These are phyloP conservation scores for Allophyes oxyacanthae DNA, from an alignment of 2,888 invertebrate genomes.

Conservation along the genomic window DNA sequence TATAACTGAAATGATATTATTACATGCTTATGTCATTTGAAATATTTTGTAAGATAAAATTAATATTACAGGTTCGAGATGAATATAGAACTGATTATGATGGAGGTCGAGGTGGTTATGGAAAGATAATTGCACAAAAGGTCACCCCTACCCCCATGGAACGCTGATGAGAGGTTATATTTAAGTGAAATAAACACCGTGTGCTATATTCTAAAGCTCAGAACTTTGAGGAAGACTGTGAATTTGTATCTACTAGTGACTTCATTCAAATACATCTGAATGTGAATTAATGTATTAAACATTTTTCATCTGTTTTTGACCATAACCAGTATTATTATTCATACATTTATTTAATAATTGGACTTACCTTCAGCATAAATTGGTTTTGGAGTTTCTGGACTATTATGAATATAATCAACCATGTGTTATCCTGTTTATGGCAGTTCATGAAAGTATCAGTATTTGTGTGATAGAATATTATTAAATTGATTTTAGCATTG, in stretches of 20 bases:
- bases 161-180: constrained; percentile 69
- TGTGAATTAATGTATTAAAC: constrained; percentile 53
- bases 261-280: constrained; percentile 62
- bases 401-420: too few species aligned
- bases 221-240: constrained; percentile 71
- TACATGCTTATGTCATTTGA: too few species aligned
- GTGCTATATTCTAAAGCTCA: constrained; percentile 48
- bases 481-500: too few species aligned
- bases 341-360: too few species aligned
- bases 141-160: constrained; percentile 90
- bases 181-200: constrained; percentile 52
- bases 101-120: constrained; percentile 98
- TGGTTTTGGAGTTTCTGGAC: too few species aligned
- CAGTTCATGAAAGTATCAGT: too few species aligned
- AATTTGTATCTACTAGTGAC: constrained; percentile 48
- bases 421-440: too few species aligned
- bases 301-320: constrained; percentile 47
- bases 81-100: constrained; percentile 99
- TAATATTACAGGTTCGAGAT: constrained; percentile 94
- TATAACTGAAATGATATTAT: too few species aligned
- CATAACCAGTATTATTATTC: too few species aligned
- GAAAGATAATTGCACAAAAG: constrained; percentile 97
- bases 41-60: too few species aligned
- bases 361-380: too few species aligned
- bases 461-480: too few species aligned